Evolutionary conservation across 2,797 vertebrate species (phyloP).

Genomic region (Danionella dracula): DNA sequence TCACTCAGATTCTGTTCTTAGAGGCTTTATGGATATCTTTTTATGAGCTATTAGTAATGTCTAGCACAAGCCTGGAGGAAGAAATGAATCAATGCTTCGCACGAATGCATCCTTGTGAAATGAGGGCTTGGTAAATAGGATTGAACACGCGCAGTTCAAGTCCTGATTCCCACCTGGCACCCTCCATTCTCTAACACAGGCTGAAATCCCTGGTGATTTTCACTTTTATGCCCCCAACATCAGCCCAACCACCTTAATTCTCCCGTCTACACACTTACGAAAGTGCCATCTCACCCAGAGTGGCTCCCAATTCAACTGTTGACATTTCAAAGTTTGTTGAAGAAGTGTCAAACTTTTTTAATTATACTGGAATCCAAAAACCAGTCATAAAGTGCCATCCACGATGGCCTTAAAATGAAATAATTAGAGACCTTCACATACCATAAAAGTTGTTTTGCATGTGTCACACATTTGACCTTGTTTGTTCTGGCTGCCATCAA

Average conservation of each 20-base stretch:
- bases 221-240: slow-evolving; percentile 31
- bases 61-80: background rate
- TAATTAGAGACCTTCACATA: background rate
- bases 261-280: slow-evolving; percentile 29
- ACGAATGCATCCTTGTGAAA: slow-evolving; percentile 25
- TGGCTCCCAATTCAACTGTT: background rate
- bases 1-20: slow-evolving; percentile 1
- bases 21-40: slow-evolving; percentile 21
- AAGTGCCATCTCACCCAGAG: background rate
- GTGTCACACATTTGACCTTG: slow-evolving; percentile 20
- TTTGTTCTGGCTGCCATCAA: slow-evolving; percentile 19
- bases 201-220: slow-evolving; percentile 18
- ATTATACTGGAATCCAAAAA: background rate
- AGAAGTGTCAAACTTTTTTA: background rate
- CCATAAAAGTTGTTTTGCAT: background rate
- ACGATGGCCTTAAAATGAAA: background rate
- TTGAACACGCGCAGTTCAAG: slow-evolving; percentile 28
- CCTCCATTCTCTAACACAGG: slow-evolving; percentile 8
- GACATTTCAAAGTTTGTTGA: slow-evolving; percentile 2
- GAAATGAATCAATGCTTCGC: slow-evolving; percentile 10
- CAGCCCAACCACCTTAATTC: too few species aligned
- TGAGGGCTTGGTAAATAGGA: slow-evolving; percentile 35
- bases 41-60: slow-evolving; percentile 5
- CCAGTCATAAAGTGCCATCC: too few species aligned
- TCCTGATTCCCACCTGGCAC: slow-evolving; percentile 20